phyloP scores from a whole-genome alignment of 2,888 invertebrate species.

The Liopterus haemorrhoidalis region DNA sequence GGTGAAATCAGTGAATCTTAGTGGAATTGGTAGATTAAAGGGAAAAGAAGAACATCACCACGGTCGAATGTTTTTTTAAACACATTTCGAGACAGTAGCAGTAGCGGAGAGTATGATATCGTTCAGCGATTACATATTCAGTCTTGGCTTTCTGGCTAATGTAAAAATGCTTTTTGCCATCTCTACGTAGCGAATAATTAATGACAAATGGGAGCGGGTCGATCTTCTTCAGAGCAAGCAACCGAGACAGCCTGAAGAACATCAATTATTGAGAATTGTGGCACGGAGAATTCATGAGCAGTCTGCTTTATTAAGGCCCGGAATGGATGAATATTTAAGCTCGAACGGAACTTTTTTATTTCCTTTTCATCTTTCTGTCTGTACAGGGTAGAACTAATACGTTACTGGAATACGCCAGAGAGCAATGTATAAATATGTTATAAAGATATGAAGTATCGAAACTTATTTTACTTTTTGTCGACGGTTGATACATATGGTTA shows the following conservation, averaged over 20 bases:
- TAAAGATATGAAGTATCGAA: too few species aligned
- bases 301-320: constrained; percentile 20
- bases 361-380: constrained; percentile 21
- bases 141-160: constrained; percentile 32
- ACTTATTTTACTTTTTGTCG: too few species aligned
- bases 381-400: too few species aligned
- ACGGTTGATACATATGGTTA: too few species aligned
- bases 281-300: constrained; percentile 23
- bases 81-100: too few species aligned
- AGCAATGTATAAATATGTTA: too few species aligned
- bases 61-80: too few species aligned
- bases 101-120: constrained; percentile 23
- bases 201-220: constrained; percentile 24
- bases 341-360: constrained; percentile 22
- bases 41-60: too few species aligned
- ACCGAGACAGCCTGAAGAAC: constrained; percentile 26
- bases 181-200: constrained; percentile 30
- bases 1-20: too few species aligned
- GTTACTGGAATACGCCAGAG: too few species aligned
- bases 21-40: too few species aligned
- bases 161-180: constrained; percentile 34
- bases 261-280: constrained; percentile 32
- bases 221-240: constrained; percentile 6
- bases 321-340: constrained; percentile 22
- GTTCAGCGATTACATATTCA: constrained; percentile 31